These are phyloP conservation scores for Macropodus opercularis DNA, from an alignment of 2,797 vertebrate genomes.

Conservation along the genomic window DNA sequence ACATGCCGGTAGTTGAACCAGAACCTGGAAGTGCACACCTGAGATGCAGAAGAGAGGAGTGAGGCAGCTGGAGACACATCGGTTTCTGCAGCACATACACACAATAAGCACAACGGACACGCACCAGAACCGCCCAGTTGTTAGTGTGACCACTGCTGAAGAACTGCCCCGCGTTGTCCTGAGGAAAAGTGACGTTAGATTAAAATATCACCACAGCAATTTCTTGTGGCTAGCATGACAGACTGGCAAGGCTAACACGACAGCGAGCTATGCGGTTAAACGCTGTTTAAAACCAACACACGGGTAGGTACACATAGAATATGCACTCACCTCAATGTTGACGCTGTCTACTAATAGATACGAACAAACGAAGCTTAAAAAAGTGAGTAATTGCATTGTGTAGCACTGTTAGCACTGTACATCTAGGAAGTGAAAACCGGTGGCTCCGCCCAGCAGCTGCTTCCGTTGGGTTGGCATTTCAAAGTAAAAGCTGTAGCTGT, in stretches of 20 bases:
- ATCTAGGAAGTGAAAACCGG: conserved; percentile 58
- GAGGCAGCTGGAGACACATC: not conserved
- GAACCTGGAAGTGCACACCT: conserved; percentile 98
- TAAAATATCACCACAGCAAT: too few relatives aligned
- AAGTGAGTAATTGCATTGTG: conserved; percentile 55
- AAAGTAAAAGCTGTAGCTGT: conserved; percentile 46
- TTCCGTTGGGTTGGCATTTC: conserved; percentile 44
- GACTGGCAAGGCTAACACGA: conserved; percentile 28
- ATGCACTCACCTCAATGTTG: conserved; percentile 70
- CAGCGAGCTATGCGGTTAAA: not conserved
- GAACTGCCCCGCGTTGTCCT: conserved; percentile 86
- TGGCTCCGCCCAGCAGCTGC: not conserved
- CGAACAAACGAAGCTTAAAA: conserved; percentile 52
- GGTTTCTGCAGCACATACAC: not conserved
- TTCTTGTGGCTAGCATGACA: conserved; percentile 26
- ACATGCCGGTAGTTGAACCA: conserved; percentile 99
- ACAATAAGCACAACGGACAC: conserved; percentile 66
- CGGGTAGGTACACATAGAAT: fast-evolving
- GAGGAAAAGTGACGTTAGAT: conserved; percentile 61
- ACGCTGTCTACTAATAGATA: conserved; percentile 35
- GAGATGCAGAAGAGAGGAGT: not conserved
- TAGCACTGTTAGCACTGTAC: conserved; percentile 11
- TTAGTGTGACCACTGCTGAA: conserved; percentile 96
- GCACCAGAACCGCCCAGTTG: conserved; percentile 98
- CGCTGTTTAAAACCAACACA: not conserved